These are phyloP conservation scores for Holcopasites calliopsidis DNA, from an alignment of 1,140 invertebrate species.

Conservation along the genomic window DNA sequence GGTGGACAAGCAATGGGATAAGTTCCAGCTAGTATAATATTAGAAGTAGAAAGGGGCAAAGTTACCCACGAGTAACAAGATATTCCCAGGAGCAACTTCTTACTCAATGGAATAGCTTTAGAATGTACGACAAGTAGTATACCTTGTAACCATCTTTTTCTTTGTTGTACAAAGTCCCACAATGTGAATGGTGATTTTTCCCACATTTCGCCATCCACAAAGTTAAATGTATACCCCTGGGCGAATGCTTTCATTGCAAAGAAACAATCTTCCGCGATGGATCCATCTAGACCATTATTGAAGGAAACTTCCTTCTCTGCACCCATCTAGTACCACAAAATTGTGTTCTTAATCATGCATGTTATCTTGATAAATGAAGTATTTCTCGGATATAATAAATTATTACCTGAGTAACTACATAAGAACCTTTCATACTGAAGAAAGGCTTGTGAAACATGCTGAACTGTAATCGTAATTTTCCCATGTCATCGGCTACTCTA, in stretches of 20 bases:
- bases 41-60: conserved; percentile 94
- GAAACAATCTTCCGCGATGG: conserved; percentile 98
- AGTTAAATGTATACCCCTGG: conserved; percentile 93
- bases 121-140: conserved; percentile 97
- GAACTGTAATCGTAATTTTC: conserved; percentile 96
- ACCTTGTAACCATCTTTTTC: conserved; percentile 98
- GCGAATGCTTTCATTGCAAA: conserved; percentile 96
- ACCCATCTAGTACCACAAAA: conserved; percentile 82
- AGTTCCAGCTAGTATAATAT: conserved; percentile 89
- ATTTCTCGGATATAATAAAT: not conserved
- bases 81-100: conserved; percentile 92
- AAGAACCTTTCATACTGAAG: conserved; percentile 99
- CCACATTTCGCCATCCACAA: conserved; percentile 98
- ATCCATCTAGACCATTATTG: conserved; percentile 96
- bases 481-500: conserved; percentile 98
- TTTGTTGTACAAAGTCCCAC: conserved; percentile 96
- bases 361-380: not conserved
- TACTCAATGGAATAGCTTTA: conserved; percentile 88
- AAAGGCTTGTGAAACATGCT: conserved; percentile 96
- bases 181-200: conserved; percentile 98
- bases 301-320: conserved; percentile 95
- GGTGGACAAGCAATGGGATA: conserved; percentile 93
- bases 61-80: conserved; percentile 98
- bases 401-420: conserved; percentile 93
- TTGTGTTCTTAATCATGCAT: conserved; percentile 4